These are phyloP conservation scores for Arrhamphus sclerolepis DNA, from an alignment of 2,797 vertebrate species.

Conservation along the genomic window DNA sequence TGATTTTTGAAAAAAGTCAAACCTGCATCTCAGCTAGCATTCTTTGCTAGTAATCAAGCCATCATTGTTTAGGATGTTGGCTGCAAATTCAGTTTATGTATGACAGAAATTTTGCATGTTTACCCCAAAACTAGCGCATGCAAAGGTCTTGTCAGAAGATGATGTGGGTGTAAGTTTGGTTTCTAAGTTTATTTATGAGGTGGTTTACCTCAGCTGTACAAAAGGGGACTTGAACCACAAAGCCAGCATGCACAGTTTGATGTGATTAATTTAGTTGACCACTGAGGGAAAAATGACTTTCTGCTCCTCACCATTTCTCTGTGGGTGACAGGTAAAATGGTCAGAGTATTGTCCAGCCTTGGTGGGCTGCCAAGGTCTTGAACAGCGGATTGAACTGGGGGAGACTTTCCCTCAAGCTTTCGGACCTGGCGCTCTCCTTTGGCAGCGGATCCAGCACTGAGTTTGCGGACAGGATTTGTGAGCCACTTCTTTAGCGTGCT, in stretches of 20 bases:
- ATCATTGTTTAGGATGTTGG: constrained; percentile 33
- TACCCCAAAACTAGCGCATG: constrained; percentile 40
- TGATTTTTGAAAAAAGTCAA: constrained; percentile 12
- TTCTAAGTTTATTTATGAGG: constrained; percentile 48
- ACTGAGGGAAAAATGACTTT: not conserved
- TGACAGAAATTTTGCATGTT: constrained; percentile 37
- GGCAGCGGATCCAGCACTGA: constrained; percentile 78
- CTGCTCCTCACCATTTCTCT: constrained; percentile 78
- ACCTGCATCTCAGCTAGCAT: constrained; percentile 23
- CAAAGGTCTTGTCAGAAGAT: constrained; percentile 7
- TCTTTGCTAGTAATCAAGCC: constrained; percentile 35
- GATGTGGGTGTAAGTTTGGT: not conserved
- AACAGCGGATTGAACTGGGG: constrained; percentile 63
- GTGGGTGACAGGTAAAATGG: constrained; percentile 73
- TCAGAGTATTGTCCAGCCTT: constrained; percentile 67
- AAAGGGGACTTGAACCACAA: constrained; percentile 7
- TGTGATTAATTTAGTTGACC: constrained; percentile 18
- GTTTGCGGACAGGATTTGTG: constrained; percentile 88
- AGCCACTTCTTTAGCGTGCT: constrained; percentile 93
- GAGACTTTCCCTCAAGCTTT: constrained; percentile 77
- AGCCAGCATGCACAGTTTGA: constrained; percentile 1
- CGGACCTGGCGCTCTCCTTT: constrained; percentile 82
- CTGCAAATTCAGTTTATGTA: constrained; percentile 36
- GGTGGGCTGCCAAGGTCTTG: constrained; percentile 72
- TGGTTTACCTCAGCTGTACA: constrained; percentile 12